These are phyloP conservation scores for Scaptodrosophila latifasciaeformis DNA, from an alignment of 2,888 invertebrate species.

Conservation along the genomic window DNA sequence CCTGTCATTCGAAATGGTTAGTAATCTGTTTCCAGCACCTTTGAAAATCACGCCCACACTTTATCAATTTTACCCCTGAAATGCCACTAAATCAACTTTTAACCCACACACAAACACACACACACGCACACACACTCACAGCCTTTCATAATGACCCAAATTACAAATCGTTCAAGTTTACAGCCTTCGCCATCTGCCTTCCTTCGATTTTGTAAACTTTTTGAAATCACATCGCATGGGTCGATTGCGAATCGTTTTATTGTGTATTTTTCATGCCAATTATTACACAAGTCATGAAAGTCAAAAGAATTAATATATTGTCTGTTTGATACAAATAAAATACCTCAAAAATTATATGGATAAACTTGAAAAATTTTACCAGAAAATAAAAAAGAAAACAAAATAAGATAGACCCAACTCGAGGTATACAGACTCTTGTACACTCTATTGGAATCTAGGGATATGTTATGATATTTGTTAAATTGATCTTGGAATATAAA, in stretches of 20 bases:
- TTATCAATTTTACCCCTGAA: too few relatives aligned
- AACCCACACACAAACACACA: too few relatives aligned
- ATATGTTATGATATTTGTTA: too few relatives aligned
- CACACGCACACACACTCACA: not conserved
- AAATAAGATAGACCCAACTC: not conserved
- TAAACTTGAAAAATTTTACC: conserved; percentile 33
- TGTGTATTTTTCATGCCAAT: conserved; percentile 43
- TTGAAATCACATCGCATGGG: conserved; percentile 6
- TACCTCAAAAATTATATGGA: conserved; percentile 19
- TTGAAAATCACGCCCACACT: too few relatives aligned
- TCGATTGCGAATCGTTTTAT: conserved; percentile 21
- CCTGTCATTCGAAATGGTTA: too few relatives aligned
- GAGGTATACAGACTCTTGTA: not conserved
- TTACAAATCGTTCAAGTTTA: conserved; percentile 49
- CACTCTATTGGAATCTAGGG: too few relatives aligned
- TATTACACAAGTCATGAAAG: conserved; percentile 47
- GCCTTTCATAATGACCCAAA: conserved; percentile 33
- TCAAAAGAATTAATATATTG: too few relatives aligned
- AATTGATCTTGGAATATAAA: too few relatives aligned
- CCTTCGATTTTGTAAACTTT: not conserved
- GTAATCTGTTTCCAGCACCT: too few relatives aligned
- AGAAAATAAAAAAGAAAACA: conserved; percentile 7
- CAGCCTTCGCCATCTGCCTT: conserved; percentile 44
- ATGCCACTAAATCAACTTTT: not conserved
- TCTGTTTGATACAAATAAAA: too few relatives aligned